Evolutionary conservation across 2,888 invertebrate genomes (phyloP).

Genomic region (Drosophila mettleri): DNA sequence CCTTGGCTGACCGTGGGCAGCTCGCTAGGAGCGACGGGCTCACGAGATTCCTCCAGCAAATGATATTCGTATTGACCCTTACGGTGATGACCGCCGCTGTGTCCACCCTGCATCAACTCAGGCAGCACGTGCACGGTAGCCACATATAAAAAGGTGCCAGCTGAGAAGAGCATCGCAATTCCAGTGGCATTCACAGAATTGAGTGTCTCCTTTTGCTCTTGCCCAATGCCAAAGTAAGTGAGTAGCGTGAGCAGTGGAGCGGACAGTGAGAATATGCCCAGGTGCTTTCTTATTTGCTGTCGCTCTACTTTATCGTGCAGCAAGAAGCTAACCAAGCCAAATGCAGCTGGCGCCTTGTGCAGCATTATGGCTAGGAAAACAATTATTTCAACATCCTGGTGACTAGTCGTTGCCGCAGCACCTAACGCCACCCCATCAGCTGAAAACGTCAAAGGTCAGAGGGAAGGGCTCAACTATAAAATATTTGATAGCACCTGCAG

Average conservation of each 20-base stretch:
- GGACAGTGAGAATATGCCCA: slow-evolving; percentile 95
- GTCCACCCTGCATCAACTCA: slow-evolving; percentile 90
- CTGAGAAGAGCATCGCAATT: slow-evolving; percentile 99
- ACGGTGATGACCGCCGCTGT: slow-evolving; percentile 83
- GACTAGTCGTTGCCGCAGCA: slow-evolving; percentile 98
- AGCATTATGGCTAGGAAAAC: slow-evolving; percentile 99
- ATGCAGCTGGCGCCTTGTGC: slow-evolving; percentile 99
- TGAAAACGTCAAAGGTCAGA: slow-evolving; percentile 69
- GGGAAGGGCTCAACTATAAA: neutral
- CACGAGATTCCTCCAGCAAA: slow-evolving; percentile 74
- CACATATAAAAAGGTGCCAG: slow-evolving; percentile 99
- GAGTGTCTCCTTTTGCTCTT: slow-evolving; percentile 96
- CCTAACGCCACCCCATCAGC: slow-evolving; percentile 99
- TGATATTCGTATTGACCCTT: slow-evolving; percentile 73
- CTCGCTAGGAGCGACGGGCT: slow-evolving; percentile 20
- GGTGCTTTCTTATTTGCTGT: slow-evolving; percentile 92
- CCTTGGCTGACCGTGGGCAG: slow-evolving; percentile 81
- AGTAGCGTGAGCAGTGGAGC: slow-evolving; percentile 95
- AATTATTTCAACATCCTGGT: slow-evolving; percentile 98
- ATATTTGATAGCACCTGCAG: slow-evolving; percentile 89
- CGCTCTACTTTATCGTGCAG: slow-evolving; percentile 97
- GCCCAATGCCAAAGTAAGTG: slow-evolving; percentile 97
- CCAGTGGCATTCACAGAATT: slow-evolving; percentile 96
- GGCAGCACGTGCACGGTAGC: slow-evolving; percentile 99
- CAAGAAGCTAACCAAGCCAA: slow-evolving; percentile 98